Evolutionary conservation across 2,888 invertebrate genomes (phyloP).

Genomic region (Drosophila neoperkinsi): DNA sequence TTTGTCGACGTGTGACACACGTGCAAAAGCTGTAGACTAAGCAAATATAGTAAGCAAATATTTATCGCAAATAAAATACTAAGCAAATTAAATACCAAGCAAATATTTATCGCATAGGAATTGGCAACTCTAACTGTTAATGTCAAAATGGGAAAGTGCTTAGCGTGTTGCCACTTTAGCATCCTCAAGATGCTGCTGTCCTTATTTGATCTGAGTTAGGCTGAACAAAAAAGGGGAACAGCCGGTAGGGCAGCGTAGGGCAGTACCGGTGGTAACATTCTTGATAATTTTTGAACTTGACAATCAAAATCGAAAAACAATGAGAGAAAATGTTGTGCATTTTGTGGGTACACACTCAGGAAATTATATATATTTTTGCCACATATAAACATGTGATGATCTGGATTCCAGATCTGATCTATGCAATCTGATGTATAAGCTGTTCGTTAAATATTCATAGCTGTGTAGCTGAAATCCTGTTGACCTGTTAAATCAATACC

Average conservation of each 20-base stretch:
- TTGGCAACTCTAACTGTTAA: background rate
- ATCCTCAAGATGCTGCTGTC: background rate
- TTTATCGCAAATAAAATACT: too few relatives aligned
- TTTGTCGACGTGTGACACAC: background rate
- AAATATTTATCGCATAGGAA: background rate
- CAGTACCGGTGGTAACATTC: constrained; percentile 68
- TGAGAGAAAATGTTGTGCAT: too few relatives aligned
- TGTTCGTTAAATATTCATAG: background rate
- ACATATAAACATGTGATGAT: background rate
- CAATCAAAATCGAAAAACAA: background rate
- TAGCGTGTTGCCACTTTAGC: background rate
- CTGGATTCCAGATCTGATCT: background rate
- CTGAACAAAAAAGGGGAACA: background rate
- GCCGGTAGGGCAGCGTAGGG: background rate
- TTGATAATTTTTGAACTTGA: background rate
- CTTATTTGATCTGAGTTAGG: background rate
- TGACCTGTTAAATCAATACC: constrained; percentile 52
- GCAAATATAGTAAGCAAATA: background rate
- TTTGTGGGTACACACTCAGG: too few relatives aligned
- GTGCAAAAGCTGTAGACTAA: background rate
- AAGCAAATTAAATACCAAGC: too few relatives aligned
- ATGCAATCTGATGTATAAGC: background rate
- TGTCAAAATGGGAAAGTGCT: background rate
- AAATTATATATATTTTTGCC: too few relatives aligned
- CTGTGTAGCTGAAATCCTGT: background rate